These are phyloP conservation scores for Hassar affinis DNA, from an alignment of 2,113 vertebrate species.

Conservation along the genomic window DNA sequence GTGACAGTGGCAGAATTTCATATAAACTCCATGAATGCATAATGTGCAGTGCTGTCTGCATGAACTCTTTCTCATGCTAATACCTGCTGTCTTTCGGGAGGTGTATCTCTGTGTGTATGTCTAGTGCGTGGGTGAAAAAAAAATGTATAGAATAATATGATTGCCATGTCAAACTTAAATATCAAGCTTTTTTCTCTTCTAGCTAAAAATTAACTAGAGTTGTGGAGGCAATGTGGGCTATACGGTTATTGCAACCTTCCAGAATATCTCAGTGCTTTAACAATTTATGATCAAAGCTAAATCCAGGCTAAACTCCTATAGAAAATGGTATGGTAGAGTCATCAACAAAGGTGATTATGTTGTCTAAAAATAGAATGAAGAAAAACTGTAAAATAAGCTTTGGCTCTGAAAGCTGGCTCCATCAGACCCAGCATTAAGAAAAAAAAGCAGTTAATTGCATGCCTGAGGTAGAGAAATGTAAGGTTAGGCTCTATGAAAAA, in stretches of 20 bases:
- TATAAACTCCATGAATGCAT: constrained; percentile 72
- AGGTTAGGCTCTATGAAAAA: constrained; percentile 54
- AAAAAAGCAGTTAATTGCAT: constrained; percentile 66
- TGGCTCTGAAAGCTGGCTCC: constrained; percentile 49
- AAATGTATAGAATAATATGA: constrained; percentile 53
- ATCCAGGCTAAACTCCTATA: constrained; percentile 59
- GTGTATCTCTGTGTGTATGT: constrained; percentile 39
- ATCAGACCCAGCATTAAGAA: constrained; percentile 60
- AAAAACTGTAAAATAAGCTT: constrained; percentile 1
- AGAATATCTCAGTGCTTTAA: constrained; percentile 55
- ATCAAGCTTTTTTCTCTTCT: constrained; percentile 21
- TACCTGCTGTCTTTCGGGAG: constrained; percentile 69
- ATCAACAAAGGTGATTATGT: constrained; percentile 68
- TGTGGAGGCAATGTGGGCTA: background rate
- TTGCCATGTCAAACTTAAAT: constrained; percentile 47
- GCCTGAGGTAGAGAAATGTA: constrained; percentile 53
- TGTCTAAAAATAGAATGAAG: constrained; percentile 65
- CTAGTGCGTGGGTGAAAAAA: constrained; percentile 48
- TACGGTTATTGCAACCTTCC: constrained; percentile 54
- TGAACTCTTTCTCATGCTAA: constrained; percentile 76
- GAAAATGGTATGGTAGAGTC: constrained; percentile 63
- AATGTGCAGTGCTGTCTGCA: constrained; percentile 72
- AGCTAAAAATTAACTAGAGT: background rate
- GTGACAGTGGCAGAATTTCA: constrained; percentile 71
- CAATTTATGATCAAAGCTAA: constrained; percentile 60